A percentile compares a stretch with the other conserved stretches of the same genome.
Evolutionary conservation across 2,888 invertebrate species (phyloP).

Genomic region (Elysia crispata): DNA sequence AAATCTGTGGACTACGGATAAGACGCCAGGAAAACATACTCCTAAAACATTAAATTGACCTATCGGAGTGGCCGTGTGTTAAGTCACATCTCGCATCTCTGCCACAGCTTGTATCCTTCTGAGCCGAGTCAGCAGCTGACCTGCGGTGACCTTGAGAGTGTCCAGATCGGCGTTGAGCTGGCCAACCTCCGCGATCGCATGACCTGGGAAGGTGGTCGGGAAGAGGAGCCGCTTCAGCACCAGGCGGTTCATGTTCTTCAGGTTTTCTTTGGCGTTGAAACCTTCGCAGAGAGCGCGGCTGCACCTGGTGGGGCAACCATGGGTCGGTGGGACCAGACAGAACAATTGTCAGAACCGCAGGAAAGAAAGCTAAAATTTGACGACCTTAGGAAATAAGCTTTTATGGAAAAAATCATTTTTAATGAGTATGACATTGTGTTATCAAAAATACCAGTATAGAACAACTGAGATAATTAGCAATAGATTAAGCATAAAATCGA

Average conservation of each 20-base stretch:
- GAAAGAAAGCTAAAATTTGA: not conserved
- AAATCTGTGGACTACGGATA: too few species aligned
- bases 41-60: too few species aligned
- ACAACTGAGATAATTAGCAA: too few species aligned
- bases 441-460: too few species aligned
- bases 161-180: constrained; percentile 56
- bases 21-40: too few species aligned
- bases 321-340: not conserved
- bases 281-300: constrained; percentile 67
- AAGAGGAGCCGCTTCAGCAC: constrained; percentile 66
- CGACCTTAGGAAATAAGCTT: not conserved
- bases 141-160: constrained; percentile 49
- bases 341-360: not conserved
- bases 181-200: constrained; percentile 56
- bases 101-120: constrained; percentile 10
- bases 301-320: constrained; percentile 52
- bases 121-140: constrained; percentile 42
- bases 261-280: constrained; percentile 69
- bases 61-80: constrained; percentile 24
- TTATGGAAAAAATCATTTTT: too few species aligned
- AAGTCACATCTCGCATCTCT: not conserved
- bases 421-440: too few species aligned
- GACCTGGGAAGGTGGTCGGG: constrained; percentile 64
- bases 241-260: constrained; percentile 66
- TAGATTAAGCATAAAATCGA: too few species aligned